Conservation (phyloP, 2,888 invertebrate species). For the Amphipyra tragopoginis region DNA sequence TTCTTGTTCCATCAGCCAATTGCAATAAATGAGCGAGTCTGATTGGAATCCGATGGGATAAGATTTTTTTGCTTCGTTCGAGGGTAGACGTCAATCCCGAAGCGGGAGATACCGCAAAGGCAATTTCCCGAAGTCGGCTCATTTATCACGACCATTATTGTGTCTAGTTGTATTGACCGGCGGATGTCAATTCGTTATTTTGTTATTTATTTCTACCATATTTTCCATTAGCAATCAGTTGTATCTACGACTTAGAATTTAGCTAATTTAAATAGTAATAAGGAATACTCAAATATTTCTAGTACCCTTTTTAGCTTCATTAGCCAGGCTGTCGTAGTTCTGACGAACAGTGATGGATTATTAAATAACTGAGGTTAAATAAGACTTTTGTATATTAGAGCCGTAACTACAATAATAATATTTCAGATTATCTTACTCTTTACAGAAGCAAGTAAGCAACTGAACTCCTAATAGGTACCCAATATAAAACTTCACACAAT, state of each 20-base stretch:
- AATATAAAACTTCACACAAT: too few relatives aligned
- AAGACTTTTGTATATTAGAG: too few relatives aligned
- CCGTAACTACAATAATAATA: too few relatives aligned
- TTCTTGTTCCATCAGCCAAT: constrained; percentile 79
- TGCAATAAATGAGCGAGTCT: constrained; percentile 81
- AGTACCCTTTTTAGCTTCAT: too few relatives aligned
- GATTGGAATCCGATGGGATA: constrained; percentile 81
- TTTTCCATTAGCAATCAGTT: constrained; percentile 27
- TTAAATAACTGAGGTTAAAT: too few relatives aligned
- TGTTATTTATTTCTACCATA: constrained; percentile 50
- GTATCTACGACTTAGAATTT: background rate
- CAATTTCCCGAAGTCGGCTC: constrained; percentile 73
- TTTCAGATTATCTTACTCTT: too few relatives aligned
- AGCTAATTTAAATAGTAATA: background rate
- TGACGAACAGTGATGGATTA: too few relatives aligned
- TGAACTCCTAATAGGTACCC: too few relatives aligned
- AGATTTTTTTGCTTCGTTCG: constrained; percentile 73
- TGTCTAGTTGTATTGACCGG: constrained; percentile 63
- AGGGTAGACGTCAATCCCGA: constrained; percentile 69
- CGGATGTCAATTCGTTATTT: constrained; percentile 50
- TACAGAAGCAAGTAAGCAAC: too few relatives aligned
- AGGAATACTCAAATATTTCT: background rate
- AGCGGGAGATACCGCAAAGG: constrained; percentile 70
- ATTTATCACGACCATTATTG: constrained; percentile 77
- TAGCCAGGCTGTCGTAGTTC: too few relatives aligned